Base-by-base conservation (phyloP, 1,140 invertebrate species). In the Lepidurus packardi region DNA sequence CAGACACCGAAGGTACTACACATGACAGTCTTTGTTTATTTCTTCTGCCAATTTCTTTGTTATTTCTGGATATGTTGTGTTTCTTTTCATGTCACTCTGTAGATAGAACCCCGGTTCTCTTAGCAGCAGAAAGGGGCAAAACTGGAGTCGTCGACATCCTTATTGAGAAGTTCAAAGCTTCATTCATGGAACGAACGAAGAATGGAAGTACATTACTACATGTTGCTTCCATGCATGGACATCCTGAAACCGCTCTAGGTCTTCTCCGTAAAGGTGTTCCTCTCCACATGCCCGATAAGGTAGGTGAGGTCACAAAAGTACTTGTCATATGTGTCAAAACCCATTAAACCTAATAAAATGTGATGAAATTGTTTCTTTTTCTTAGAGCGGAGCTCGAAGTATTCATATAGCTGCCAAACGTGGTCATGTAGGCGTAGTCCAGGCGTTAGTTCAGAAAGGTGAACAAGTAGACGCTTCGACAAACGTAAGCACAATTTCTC, bases 201-300 rank as follows among this genome's bases (percentile, higher is more conserved):
- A 98, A 99, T 86, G 98, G 98, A 74, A 98, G 94, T 80, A 99
- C 98, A 0, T 85, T 99, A 74, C 98, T 99, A 93, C 98, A 99
- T 85, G 97, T 99, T 77, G 97, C 97, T 0, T 97, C 96, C 0
- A 86, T 96, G 73, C 96, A 94, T 84, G 98, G 97, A 0, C 97
- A 99, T 85, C 95, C 97, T 1, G 96, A 98, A 81, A 99, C 97
- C 81, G 97, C 97, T n/a, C 93, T 97, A 87, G 96, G 97, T 89
- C 91, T 99, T 34, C 94, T 99, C 84, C 98, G 97, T 84, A 98
- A 98, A 85, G 98, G 98, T 5, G 97, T 99, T n/a, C 98, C 98
- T 80, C 88, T 99, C 0, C 95, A 98, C 83, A 99, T 99, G 97
- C 97, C 98, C 80, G 99, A 99, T 86, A 99, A 99, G 88, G 91